Base-by-base conservation (phyloP, 2,113 vertebrate species). In the Poecile atricapillus region DNA sequence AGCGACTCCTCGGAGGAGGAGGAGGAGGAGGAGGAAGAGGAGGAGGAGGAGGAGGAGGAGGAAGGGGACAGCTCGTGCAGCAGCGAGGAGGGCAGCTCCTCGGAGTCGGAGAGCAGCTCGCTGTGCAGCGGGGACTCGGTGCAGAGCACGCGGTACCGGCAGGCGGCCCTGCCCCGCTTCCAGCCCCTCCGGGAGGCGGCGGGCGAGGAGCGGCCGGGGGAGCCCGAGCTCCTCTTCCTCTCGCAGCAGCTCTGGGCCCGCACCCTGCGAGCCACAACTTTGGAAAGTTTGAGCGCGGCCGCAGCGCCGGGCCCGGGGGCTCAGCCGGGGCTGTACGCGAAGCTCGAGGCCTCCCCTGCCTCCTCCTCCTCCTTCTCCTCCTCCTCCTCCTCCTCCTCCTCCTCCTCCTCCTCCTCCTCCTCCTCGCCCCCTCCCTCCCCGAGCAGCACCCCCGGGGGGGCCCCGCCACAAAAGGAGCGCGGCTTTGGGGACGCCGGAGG, bases 81-180 rank as follows among this genome's bases (percentile, higher is more conserved):
- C 52, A 97, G 97, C 90, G 90, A 96, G 76, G 93, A 96, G 35
- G 94, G 82, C 93, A 96, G 93, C 83, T 96, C 96, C 94, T 97
- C 96, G 67, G 96, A 89, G 41, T 97, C 97, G 46, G 97, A 97
- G 71, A 97, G 96, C 92, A 97, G 97, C 87, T 97, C 97, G 39
- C 90, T 96, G 44, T 97, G 94, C 82, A 97, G 97, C 91, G 96
- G 95, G 60, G 94, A 95, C 78, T 98, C 97, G 24, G 96, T 97
- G 95, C 97, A 97, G 81, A 97, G 97, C 83, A 97, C 94, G 71
- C 77, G 92, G 68, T 95, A 93, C 94, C 58, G 92, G 52, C 96
- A 95, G 85, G 91, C 96, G 55, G 93, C 96, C 62, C 86, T 97
- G 85, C 95, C 95, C 53, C 59, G 95, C 11, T 62, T 71, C 89